Percentiles rank a stretch among this genome's conserved stretches.
These are phyloP conservation scores for Drosophila azteca DNA, from an alignment of 1,140 invertebrate species.

Conservation along the genomic window DNA sequence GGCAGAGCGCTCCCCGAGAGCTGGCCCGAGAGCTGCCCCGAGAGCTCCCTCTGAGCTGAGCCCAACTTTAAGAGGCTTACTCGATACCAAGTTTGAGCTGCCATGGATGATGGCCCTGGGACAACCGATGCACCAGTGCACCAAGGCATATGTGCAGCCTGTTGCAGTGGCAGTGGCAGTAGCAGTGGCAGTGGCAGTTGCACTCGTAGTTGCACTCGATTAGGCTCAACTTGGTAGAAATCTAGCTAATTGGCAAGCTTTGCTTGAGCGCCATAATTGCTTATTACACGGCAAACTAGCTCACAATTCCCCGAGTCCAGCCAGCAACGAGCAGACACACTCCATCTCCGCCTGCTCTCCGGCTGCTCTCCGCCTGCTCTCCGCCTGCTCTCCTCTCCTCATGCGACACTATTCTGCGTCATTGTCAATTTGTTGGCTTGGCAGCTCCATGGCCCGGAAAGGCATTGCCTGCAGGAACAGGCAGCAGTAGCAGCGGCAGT, in stretches of 20 bases:
- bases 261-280: constrained; percentile 61
- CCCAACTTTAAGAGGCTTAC: constrained; percentile 3
- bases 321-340: constrained; percentile 1
- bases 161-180: constrained; percentile 20
- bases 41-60: neutral
- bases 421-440: constrained; percentile 60
- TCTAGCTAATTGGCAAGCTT: constrained; percentile 63
- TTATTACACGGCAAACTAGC: constrained; percentile 73
- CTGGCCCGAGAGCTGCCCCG: neutral
- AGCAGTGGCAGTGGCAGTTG: neutral
- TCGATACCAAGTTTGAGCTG: constrained; percentile 23
- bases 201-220: constrained; percentile 34
- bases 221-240: constrained; percentile 58
- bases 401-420: constrained; percentile 26
- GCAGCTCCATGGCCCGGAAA: constrained; percentile 34
- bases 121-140: neutral
- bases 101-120: constrained; percentile 6
- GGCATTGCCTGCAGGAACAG: constrained; percentile 12
- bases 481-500: constrained; percentile 15
- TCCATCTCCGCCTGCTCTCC: neutral
- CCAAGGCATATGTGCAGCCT: constrained; percentile 16
- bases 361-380: neutral
- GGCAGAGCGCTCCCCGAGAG: constrained; percentile 18
- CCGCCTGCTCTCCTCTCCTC: neutral
- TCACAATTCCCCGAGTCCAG: constrained; percentile 47